These are phyloP conservation scores for Xestia sexstrigata DNA, from an alignment of 2,888 invertebrate genomes.

Conservation along the genomic window DNA sequence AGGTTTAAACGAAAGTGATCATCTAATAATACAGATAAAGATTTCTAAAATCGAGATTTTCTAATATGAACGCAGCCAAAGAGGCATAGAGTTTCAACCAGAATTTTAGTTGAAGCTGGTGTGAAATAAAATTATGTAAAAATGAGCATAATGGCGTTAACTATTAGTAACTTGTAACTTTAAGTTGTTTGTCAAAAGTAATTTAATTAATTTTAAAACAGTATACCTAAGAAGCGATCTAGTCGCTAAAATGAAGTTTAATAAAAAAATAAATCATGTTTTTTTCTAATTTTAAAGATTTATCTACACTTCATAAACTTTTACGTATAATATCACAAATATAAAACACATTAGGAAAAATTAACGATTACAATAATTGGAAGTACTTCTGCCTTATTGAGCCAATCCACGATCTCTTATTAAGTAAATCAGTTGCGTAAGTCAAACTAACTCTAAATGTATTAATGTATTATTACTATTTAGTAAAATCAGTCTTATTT, in stretches of 20 bases:
- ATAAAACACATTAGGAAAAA: background rate
- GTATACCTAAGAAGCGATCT: slow-evolving; percentile 50
- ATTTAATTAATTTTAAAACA: slow-evolving; percentile 5
- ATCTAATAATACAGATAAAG: background rate
- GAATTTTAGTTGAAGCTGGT: background rate
- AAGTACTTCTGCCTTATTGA: background rate
- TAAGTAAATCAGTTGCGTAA: background rate
- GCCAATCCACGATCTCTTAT: background rate
- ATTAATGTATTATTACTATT: background rate
- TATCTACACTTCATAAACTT: background rate
- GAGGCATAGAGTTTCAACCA: background rate
- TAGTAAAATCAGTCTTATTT: background rate
- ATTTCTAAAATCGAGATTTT: slow-evolving; percentile 2
- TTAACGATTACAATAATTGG: background rate
- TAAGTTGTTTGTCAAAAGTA: slow-evolving; percentile 22
- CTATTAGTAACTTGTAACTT: background rate
- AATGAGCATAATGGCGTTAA: background rate
- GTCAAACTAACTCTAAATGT: background rate
- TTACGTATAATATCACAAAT: background rate
- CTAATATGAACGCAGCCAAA: background rate
- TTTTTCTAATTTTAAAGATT: background rate
- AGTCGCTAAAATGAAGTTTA: slow-evolving; percentile 18
- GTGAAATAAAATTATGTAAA: slow-evolving; percentile 2
- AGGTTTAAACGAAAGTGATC: background rate
- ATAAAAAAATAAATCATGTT: background rate